Conservation (phyloP, 2,113 vertebrate species). For the Scartelaos histophorus region DNA sequence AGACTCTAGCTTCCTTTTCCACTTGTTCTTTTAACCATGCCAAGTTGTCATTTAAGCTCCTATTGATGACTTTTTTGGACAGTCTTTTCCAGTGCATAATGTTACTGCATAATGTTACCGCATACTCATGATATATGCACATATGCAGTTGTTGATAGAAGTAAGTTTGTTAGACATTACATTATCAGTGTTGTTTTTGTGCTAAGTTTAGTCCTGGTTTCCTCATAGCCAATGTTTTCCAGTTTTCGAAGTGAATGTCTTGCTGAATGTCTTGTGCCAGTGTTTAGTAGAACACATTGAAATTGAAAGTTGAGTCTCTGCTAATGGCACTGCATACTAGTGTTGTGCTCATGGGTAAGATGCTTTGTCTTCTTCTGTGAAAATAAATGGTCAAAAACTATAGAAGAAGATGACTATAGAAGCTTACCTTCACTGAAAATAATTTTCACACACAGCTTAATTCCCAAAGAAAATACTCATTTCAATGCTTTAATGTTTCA, state of each 20-base stretch:
- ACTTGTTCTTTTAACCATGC: not conserved
- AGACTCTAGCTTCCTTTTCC: not conserved
- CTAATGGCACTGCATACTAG: not conserved
- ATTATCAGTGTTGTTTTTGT: too few species aligned
- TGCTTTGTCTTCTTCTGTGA: not conserved
- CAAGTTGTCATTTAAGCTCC: not conserved
- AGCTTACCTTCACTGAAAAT: too few species aligned
- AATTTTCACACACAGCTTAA: too few species aligned
- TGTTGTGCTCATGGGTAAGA: not conserved
- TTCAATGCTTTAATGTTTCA: slow-evolving; percentile 11
- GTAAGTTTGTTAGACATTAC: not conserved
- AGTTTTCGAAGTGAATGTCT: too few species aligned
- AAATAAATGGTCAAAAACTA: too few species aligned
- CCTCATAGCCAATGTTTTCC: not conserved
- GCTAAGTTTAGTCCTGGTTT: not conserved
- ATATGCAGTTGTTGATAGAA: not conserved
- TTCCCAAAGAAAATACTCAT: not conserved
- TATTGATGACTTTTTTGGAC: not conserved
- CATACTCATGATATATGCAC: not conserved
- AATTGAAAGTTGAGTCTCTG: not conserved
- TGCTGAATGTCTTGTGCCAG: not conserved
- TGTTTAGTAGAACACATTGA: not conserved
- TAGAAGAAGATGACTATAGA: too few species aligned
- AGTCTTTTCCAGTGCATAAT: not conserved
- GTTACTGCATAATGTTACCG: not conserved